phyloP scores from a whole-genome alignment of 1,140 invertebrate genomes.

The Caenorhabditis latens region DNA sequence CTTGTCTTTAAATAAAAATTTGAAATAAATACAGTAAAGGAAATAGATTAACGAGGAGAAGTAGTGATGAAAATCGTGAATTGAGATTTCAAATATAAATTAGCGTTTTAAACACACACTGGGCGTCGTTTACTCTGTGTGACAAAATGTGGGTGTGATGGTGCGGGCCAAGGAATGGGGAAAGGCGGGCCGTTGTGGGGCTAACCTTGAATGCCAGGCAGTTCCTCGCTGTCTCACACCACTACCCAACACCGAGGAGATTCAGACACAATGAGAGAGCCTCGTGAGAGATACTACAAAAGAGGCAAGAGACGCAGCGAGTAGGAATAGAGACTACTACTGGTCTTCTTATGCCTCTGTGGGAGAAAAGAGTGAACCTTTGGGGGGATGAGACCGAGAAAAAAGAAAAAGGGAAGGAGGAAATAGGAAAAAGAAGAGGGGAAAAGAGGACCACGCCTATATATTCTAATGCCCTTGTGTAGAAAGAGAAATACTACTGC shows the following conservation, averaged over 20 bases:
- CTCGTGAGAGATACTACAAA: neutral
- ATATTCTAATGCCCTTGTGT: constrained; percentile 22
- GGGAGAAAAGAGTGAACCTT: constrained; percentile 33
- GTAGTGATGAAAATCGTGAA: neutral
- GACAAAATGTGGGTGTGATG: constrained; percentile 49
- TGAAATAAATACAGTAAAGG: neutral
- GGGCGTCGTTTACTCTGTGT: constrained; percentile 16
- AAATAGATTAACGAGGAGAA: neutral
- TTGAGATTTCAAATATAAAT: constrained; percentile 41
- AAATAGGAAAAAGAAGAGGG: neutral
- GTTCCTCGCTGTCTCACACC: constrained; percentile 16
- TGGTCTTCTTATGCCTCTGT: constrained; percentile 13
- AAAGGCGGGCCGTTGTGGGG: constrained; percentile 23
- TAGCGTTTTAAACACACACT: neutral
- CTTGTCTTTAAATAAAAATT: neutral
- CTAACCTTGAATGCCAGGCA: constrained; percentile 57
- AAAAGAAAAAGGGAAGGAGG: neutral
- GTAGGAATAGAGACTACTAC: neutral
- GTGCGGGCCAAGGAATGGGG: constrained; percentile 7
- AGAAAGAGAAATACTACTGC: constrained; percentile 10
- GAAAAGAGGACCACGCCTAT: constrained; percentile 31
- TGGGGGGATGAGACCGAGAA: constrained; percentile 27
- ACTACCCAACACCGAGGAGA: constrained; percentile 42
- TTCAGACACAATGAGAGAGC: constrained; percentile 38
- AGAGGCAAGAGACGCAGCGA: constrained; percentile 36